Percentiles rank a stretch among this genome's conserved stretches.
phyloP scores from a whole-genome alignment of 37 sponge, comb jelly and placozoan species.

The Eunapius fragilis region DNA sequence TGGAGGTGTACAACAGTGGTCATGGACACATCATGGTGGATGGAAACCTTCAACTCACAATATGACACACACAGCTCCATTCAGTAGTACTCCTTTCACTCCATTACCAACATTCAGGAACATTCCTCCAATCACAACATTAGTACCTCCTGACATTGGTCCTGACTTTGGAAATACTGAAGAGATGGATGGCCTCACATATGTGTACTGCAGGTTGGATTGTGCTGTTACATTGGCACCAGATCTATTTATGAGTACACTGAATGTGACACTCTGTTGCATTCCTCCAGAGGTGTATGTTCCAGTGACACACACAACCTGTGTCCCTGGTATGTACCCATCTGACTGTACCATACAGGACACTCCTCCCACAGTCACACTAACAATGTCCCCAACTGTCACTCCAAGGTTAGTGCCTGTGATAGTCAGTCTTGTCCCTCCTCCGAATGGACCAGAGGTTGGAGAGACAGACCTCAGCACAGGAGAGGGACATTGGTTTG shows the following conservation, averaged over 20 bases:
- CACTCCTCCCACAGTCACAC: conserved; percentile 43
- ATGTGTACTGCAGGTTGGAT: neutral
- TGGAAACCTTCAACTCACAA: conserved; percentile 13
- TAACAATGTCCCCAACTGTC: conserved; percentile 30
- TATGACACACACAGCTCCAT: conserved; percentile 3
- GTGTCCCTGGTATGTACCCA: conserved; percentile 32
- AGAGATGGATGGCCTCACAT: conserved; percentile 23
- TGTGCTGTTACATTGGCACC: neutral
- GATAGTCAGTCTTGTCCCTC: conserved; percentile 81
- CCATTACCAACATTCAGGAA: conserved; percentile 64
- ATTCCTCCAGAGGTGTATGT: neutral
- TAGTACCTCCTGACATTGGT: conserved; percentile 76
- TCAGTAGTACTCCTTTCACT: conserved; percentile 29
- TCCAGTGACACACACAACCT: conserved; percentile 36
- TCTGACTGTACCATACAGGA: conserved; percentile 21
- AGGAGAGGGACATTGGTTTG: conserved; percentile 40
- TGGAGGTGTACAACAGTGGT: neutral
- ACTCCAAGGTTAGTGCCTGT: conserved; percentile 81
- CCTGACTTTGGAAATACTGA: conserved; percentile 68
- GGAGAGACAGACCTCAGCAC: conserved; percentile 47
- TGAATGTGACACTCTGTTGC: neutral
- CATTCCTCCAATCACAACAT: conserved; percentile 53
- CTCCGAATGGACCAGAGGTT: conserved; percentile 65
- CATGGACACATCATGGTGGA: neutral
- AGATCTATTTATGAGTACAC: neutral